Base-by-base conservation (phyloP, 2,888 invertebrate genomes). In the Synergus gifuensis region DNA sequence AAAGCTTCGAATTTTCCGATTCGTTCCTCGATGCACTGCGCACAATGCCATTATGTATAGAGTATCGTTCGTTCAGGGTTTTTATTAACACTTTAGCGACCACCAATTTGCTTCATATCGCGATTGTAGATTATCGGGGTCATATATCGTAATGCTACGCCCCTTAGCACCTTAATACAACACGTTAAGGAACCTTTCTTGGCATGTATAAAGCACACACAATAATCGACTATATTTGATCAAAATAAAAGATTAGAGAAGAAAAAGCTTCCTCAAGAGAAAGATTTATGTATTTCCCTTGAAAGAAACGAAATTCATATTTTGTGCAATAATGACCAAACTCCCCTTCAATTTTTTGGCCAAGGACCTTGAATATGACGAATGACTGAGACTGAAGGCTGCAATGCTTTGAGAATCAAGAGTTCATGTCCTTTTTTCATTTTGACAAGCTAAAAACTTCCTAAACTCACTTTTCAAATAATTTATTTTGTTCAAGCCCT, bases 31-130 rank as follows among this genome's bases (percentile, higher is more conserved):
- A 54, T 54, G n/a, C 9, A n/a, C n/a, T 16, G 54, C 3, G 54
- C 54, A 54, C 54, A 54, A 54, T 54, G 9, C n/a, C n/a, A 54
- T 54, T 28, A 28, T 28, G 28, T 28, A 28, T 54, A 54, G 54
- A n/a, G 54, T n/a, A 54, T n/a, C n/a, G n/a, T n/a, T n/a, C n/a
- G 8, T n/a, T n/a, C 54, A n/a, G 54, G 54, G n/a, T n/a, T 54
- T 54, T 54, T n/a, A 54, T 54, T 54, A 54, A n/a, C 54, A n/a
- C 54, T 54, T 54, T 54, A 54, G 54, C n/a, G 54, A 54, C 54
- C 54, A n/a, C 54, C 54, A 54, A 54, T 54, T 54, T 54, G 54
- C 54, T 8, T 54, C 54, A 7, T 54, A 54, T 54, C 54, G 54
- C 8, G 54, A 54, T 54, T 54, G 54, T n/a, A 54, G 54, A 54